Percentiles rank a stretch among this genome's conserved stretches.
Evolutionary conservation across 53 echinoderm and acorn worm genomes (phyloP).

Genomic region (Patiria pectinifera): DNA sequence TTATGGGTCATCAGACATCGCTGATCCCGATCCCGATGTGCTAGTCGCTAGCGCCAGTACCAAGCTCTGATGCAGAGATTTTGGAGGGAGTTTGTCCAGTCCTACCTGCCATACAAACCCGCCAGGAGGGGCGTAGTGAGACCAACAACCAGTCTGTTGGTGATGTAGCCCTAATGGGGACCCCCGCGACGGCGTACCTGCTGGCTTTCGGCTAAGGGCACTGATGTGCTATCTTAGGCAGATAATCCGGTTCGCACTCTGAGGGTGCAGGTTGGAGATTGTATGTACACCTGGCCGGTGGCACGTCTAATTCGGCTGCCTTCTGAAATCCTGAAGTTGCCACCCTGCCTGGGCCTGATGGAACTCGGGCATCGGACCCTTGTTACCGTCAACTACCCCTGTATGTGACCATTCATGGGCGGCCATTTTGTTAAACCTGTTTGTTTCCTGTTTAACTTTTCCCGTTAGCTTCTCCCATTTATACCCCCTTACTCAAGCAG

Average conservation of each 20-base stretch:
- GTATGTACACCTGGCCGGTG: not conserved
- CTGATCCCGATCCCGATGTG: constrained; percentile 3
- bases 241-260: constrained; percentile 12
- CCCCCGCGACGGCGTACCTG: not conserved
- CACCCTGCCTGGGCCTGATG: not conserved
- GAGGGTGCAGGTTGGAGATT: not conserved
- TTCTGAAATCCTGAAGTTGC: not conserved
- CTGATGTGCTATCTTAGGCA: constrained; percentile 2
- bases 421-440: not conserved
- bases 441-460: not conserved
- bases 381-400: not conserved
- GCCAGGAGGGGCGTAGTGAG: constrained; percentile 31
- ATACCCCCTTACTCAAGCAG: not conserved
- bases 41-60: constrained; percentile 36
- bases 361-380: not conserved
- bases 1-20: constrained; percentile 11
- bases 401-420: not conserved
- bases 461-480: not conserved
- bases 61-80: constrained; percentile 30
- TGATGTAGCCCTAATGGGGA: constrained; percentile 2
- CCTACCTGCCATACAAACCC: constrained; percentile 22
- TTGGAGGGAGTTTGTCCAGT: constrained; percentile 28
- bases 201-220: not conserved
- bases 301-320: not conserved
- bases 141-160: constrained; percentile 17